phyloP scores from a whole-genome alignment of 2,888 invertebrate genomes.

The Frankliniella intonsa region DNA sequence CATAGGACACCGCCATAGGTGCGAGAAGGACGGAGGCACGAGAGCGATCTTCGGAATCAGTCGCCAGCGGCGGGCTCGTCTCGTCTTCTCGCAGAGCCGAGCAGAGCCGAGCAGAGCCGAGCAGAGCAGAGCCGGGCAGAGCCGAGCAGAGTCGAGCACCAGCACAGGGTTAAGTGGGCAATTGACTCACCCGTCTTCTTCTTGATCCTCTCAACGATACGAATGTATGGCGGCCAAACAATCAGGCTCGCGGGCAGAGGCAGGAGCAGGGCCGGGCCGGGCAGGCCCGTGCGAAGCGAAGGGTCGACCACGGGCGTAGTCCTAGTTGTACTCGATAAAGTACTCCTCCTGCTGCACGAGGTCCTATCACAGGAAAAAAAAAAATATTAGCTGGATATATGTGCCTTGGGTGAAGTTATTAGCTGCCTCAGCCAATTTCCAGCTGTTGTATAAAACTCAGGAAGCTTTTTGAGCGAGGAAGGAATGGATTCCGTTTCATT shows the following conservation, averaged over 20 bases:
- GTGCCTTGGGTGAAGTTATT: too few relatives aligned
- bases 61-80: too few relatives aligned
- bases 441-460: too few relatives aligned
- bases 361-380: neutral
- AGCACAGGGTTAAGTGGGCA: slow-evolving; percentile 1
- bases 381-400: too few relatives aligned
- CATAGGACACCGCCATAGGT: too few relatives aligned
- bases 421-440: too few relatives aligned
- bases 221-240: slow-evolving; percentile 3
- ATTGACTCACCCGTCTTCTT: slow-evolving; percentile 1
- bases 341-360: neutral
- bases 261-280: too few relatives aligned
- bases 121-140: neutral
- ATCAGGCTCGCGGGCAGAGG: neutral
- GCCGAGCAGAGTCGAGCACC: neutral
- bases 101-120: neutral
- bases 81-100: too few relatives aligned
- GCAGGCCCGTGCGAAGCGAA: too few relatives aligned
- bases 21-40: too few relatives aligned
- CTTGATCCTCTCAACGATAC: slow-evolving; percentile 5
- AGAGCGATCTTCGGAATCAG: too few relatives aligned
- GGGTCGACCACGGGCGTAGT: too few relatives aligned
- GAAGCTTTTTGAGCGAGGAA: neutral
- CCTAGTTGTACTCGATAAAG: neutral
- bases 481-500: neutral